Evolutionary conservation across 2,797 vertebrate species (phyloP), one percentile per base, ranked within the genome.

Genomic region (Pelobates cultripes): DNA sequence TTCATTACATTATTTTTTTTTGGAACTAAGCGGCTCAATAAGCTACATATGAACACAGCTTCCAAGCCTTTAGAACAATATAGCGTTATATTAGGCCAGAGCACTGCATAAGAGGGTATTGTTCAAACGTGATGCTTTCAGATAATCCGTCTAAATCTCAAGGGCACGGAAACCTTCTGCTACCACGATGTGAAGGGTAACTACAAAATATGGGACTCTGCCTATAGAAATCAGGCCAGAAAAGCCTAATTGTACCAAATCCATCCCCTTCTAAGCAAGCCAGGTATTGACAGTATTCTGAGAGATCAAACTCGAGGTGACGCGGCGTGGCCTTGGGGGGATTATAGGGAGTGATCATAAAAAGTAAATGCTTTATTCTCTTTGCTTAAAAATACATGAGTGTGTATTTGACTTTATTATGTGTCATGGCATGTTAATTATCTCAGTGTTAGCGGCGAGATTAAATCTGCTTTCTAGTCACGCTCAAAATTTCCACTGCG

Each of bases 61-160:
- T 43, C 43, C 10, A 81, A 71, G 47, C 67, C 44, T 53, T n/a
- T 42, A 55, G 74, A 72, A 82, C 45, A 77, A 77, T 73, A 12
- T 40, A 43, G 61, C 61, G 55, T 71, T 76, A 60, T 69, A 7
- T 40, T 44, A 2, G 67, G 44, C 80, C 73, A 7, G 44, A 51
- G 73, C 43, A 17, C 57, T 71, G 75, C 77, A 82, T 77, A 82
- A 77, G 60, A 73, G 80, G 75, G 60, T 73, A 77, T 77, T 82
- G 80, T 81, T 66, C 70, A 15, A 64, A n/a, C 44, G 5, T 68
- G 75, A 72, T 78, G 70, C n/a, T 3, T 43, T 53, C 45, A 43
- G 12, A 83, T 83, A 78, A 83, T 70, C 71, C 76, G 44, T 47
- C 68, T 83, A 79, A 83, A 79, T 53, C 81, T 83, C 81, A 83